Percentiles rank a stretch among this genome's conserved stretches.
These are phyloP conservation scores for Geopemphigus sp. DNA, from an alignment of 1,140 invertebrate species.

Conservation along the genomic window DNA sequence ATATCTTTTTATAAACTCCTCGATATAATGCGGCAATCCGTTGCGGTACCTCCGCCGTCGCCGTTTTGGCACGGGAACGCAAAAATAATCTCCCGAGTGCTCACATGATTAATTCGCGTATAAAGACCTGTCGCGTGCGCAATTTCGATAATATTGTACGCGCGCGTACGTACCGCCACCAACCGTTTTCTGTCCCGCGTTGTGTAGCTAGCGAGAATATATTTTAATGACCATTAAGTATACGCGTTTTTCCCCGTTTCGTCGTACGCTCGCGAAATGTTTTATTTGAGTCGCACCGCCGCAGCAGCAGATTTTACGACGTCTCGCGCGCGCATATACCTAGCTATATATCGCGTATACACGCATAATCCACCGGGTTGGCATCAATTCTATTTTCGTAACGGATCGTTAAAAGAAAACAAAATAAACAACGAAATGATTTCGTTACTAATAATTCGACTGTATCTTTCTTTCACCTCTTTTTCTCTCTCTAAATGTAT, in stretches of 20 bases:
- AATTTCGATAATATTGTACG: conserved; percentile 32
- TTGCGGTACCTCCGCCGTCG: background rate
- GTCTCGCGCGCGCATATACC: background rate
- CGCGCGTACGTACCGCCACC: too few species aligned
- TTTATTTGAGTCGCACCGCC: conserved; percentile 22
- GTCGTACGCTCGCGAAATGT: conserved; percentile 20
- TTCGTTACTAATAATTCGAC: too few species aligned
- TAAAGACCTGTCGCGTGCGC: conserved; percentile 48
- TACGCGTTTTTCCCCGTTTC: conserved; percentile 15
- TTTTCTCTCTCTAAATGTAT: too few species aligned
- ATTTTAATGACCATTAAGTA: conserved; percentile 21
- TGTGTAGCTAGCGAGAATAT: too few species aligned
- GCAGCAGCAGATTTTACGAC: conserved; percentile 12
- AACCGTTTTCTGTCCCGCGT: background rate
- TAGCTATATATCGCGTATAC: background rate
- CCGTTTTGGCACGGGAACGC: conserved; percentile 24
- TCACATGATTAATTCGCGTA: conserved; percentile 39
- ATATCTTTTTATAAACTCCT: conserved; percentile 40
- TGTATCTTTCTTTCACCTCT: too few species aligned
- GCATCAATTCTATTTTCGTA: conserved; percentile 41
- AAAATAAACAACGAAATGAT: conserved; percentile 19
- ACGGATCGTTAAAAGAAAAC: conserved; percentile 26
- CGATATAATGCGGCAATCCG: too few species aligned
- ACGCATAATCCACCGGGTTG: conserved; percentile 26
- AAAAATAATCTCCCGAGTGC: background rate